Conservation (phyloP, 1,140 invertebrate genomes). For the Philaenus spumarius region DNA sequence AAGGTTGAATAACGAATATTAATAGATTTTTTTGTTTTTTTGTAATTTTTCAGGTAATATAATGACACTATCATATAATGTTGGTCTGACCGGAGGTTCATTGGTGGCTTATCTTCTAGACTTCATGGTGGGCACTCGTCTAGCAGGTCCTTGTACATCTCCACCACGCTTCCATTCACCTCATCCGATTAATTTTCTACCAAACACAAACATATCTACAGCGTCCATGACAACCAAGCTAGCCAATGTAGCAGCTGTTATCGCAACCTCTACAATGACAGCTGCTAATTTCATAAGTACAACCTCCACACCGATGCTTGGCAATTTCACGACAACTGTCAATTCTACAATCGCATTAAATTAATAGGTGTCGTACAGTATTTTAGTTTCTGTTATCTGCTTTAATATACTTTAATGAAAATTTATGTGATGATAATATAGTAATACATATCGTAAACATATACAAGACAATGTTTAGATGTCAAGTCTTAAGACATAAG, state of each 20-base stretch:
- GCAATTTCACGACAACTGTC: conserved; percentile 13
- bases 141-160: conserved; percentile 38
- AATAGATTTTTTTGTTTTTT: no score
- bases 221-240: background rate
- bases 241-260: conserved; percentile 11
- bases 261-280: conserved; percentile 28
- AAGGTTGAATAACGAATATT: no score
- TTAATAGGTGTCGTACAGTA: no score
- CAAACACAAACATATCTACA: background rate
- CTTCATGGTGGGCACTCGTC: conserved; percentile 56
- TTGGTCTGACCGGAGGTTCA: conserved; percentile 75
- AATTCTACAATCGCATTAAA: no score
- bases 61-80: conserved; percentile 85
- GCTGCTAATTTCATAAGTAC: conserved; percentile 13
- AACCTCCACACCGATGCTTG: conserved; percentile 9
- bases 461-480: no score
- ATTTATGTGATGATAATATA: no score
- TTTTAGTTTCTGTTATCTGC: no score
- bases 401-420: no score
- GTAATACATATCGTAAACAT: no score
- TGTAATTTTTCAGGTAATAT: conserved; percentile 75
- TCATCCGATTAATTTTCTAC: background rate
- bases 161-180: conserved; percentile 28
- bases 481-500: no score
- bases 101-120: conserved; percentile 75